Evolutionary conservation across 2,797 vertebrate species (phyloP), one percentile per base, ranked within the genome.

Genomic region (Ataeniobius toweri): DNA sequence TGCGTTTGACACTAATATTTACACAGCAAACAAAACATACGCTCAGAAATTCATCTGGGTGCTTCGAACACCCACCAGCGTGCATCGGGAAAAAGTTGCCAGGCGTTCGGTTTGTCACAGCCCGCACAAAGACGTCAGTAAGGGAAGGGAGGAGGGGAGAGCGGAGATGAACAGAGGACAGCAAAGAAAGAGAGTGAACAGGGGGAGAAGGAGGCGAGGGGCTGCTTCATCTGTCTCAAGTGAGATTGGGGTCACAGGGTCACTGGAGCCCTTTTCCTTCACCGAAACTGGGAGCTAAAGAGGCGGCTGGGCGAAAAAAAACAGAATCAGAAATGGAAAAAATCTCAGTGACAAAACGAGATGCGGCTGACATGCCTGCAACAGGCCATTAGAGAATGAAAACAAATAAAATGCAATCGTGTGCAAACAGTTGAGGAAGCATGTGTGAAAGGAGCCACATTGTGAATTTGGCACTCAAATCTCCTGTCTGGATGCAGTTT

Each of bases 181-280:
- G 78, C 67, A 31, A 24, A 75, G 70, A 18, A 51, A 46, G 50
- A 39, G 41, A 31, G 31, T 50, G 69, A 26, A 44, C 26, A 16
- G 31, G 41, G 56, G 58, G 48, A 59, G 71, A 80, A 74, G 83
- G 36, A 41, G 61, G 77, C 53, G 76, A 68, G 85, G 84, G 80
- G 86, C 92, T 85, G 91, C 86, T 93, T 94, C 92, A 93, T 94
- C 93, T 93, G 91, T 94, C 93, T 94, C 91, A 92, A 93, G 92
- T 94, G 93, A 95, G 94, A 95, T 94, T 94, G 94, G 83, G 93
- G 93, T 94, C 86, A 75, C 20, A 2, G 84, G 93, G 92, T 93
- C 81, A 65, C 71, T 74, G 3, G 85, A 93, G 90, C 90, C 87
- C 82, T 93, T 94, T 93, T 91, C 90, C 91, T 91, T 88, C 59